Evolutionary conservation across 2,797 vertebrate species (phyloP).

Genomic region (Triplophysa yarkandensis): DNA sequence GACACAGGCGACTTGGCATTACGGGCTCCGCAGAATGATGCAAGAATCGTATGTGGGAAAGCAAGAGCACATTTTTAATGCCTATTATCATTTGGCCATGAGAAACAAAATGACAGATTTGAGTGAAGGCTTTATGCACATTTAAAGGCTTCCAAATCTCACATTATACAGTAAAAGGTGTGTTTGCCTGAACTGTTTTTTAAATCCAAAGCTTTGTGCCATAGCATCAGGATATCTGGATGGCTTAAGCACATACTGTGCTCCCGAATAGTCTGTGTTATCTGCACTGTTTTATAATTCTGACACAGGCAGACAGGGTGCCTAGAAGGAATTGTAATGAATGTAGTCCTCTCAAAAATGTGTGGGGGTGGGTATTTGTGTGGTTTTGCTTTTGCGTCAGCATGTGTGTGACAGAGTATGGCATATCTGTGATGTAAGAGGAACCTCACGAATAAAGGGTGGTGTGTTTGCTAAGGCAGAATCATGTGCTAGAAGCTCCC

Average conservation of each 20-base stretch:
- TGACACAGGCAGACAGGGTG: conserved; percentile 33
- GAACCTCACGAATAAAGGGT: not conserved
- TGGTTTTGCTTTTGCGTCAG: conserved; percentile 31
- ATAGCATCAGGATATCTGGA: not conserved
- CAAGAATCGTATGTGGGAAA: conserved; percentile 24
- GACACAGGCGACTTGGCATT: conserved; percentile 42
- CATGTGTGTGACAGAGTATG: conserved; percentile 15
- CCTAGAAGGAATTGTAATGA: conserved; percentile 38
- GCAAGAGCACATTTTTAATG: conserved; percentile 37
- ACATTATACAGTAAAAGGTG: not conserved
- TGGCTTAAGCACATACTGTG: conserved; percentile 8
- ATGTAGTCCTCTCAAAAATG: conserved; percentile 5
- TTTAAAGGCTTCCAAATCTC: conserved; percentile 14
- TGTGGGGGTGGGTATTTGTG: conserved; percentile 18
- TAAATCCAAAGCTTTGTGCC: not conserved
- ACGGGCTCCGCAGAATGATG: conserved; percentile 25
- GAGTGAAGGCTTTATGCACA: not conserved
- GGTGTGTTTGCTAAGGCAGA: conserved; percentile 8
- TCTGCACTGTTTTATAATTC: conserved; percentile 46
- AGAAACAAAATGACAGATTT: not conserved
- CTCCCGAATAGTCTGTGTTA: conserved; percentile 26
- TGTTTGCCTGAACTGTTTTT: not conserved
- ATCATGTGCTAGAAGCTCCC: conserved; percentile 21
- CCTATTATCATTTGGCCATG: conserved; percentile 10
- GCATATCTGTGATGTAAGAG: conserved; percentile 16